A percentile compares a stretch with the other conserved stretches of the same genome.
Evolutionary conservation across 2,113 vertebrate genomes (phyloP).

Genomic region (Aleadryas rufinucha): DNA sequence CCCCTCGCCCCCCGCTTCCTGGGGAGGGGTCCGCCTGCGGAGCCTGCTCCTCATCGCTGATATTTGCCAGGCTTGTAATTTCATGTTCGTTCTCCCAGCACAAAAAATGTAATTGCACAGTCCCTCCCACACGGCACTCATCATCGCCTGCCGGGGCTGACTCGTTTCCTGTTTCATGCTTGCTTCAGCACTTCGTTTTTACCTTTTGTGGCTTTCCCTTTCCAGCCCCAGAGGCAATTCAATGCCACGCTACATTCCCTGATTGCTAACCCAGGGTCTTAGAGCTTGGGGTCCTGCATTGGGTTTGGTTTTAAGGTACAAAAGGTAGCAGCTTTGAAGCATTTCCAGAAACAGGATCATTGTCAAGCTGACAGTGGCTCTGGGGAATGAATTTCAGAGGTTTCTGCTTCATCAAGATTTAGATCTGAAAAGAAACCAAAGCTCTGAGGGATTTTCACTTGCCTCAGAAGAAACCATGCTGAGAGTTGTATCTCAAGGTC

Average conservation of each 20-base stretch:
- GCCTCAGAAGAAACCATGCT: neutral
- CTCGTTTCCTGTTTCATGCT: constrained; percentile 55
- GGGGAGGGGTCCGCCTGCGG: neutral
- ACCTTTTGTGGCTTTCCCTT: constrained; percentile 20
- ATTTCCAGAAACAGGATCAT: neutral
- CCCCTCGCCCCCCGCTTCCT: neutral
- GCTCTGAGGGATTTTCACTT: neutral
- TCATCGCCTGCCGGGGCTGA: neutral
- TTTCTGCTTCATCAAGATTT: neutral
- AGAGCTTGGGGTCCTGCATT: neutral
- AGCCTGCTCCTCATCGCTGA: neutral
- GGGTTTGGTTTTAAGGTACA: neutral
- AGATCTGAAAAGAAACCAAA: constrained; percentile 20
- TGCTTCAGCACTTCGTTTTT: neutral
- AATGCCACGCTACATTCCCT: neutral
- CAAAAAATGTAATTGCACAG: neutral
- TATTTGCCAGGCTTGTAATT: constrained; percentile 18
- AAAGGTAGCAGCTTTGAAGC: neutral
- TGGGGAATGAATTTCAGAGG: constrained; percentile 10
- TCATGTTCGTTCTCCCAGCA: constrained; percentile 1
- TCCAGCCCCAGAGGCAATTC: neutral
- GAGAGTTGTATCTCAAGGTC: neutral
- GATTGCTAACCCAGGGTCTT: neutral
- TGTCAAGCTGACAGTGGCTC: neutral
- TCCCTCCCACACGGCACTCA: constrained; percentile 38